A percentile compares a stretch with the other conserved stretches of the same genome.
Evolutionary conservation across 2,888 invertebrate genomes (phyloP).

Genomic region (Lamellibrachia satsuma): DNA sequence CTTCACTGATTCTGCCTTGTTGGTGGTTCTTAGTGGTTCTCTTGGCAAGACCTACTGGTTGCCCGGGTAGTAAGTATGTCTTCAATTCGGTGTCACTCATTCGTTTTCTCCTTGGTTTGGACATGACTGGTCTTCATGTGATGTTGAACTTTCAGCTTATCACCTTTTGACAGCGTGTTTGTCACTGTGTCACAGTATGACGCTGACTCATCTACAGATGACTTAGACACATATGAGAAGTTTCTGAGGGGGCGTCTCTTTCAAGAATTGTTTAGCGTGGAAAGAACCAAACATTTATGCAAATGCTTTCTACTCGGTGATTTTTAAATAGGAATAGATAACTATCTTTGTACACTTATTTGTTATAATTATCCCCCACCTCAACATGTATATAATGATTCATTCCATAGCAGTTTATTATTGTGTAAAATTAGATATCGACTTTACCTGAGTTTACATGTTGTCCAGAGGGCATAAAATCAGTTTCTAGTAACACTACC

Average conservation of each 20-base stretch:
- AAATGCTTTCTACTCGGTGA: neutral
- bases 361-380: neutral
- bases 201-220: neutral
- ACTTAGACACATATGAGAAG: neutral
- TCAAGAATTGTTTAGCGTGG: neutral
- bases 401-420: neutral
- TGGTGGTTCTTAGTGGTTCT: too few relatives aligned
- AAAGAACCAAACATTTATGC: too few relatives aligned
- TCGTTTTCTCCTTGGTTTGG: neutral
- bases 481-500: neutral
- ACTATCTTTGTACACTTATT: neutral
- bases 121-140: neutral
- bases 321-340: neutral
- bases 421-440: neutral
- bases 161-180: neutral
- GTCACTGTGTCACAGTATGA: neutral
- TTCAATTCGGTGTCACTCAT: neutral
- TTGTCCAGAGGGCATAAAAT: neutral
- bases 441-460: neutral
- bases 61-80: neutral
- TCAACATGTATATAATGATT: neutral
- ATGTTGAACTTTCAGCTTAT: neutral
- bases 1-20: neutral
- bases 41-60: neutral
- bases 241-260: neutral